A percentile compares a stretch with the other conserved stretches of the same genome.
Evolutionary conservation across 2,113 vertebrate genomes (phyloP).

Genomic region (Aepyceros melampus): DNA sequence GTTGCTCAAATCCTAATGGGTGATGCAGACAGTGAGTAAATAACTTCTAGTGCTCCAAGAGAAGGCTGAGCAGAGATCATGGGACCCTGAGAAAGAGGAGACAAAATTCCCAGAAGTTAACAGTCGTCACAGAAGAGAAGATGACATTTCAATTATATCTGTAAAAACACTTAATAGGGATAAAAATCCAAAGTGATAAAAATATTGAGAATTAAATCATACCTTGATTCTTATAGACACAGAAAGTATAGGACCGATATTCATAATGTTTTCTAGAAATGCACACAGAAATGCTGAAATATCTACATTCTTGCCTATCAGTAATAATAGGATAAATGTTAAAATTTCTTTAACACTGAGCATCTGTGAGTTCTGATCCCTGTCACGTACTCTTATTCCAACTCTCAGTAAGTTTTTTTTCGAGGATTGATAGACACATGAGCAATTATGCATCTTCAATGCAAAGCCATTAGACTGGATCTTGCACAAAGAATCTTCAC

Average conservation of each 20-base stretch:
- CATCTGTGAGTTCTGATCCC: background rate
- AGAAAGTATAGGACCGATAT: background rate
- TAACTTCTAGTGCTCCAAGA: background rate
- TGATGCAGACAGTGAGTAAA: background rate
- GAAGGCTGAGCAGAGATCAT: background rate
- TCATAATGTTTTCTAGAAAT: slow-evolving; percentile 37
- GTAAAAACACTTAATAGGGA: background rate
- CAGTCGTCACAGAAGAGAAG: background rate
- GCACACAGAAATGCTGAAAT: slow-evolving; percentile 7
- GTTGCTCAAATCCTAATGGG: background rate
- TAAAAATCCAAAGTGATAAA: background rate
- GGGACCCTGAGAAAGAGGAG: background rate
- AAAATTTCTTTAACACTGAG: slow-evolving; percentile 33
- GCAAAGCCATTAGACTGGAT: slow-evolving; percentile 27
- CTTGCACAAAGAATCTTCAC: background rate
- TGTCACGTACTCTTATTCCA: slow-evolving; percentile 35
- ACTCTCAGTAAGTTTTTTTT: slow-evolving; percentile 44
- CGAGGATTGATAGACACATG: slow-evolving; percentile 12
- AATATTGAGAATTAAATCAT: background rate
- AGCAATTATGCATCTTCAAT: slow-evolving; percentile 36
- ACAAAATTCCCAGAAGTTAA: background rate
- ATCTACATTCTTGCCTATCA: background rate
- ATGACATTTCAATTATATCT: slow-evolving; percentile 13
- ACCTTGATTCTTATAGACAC: background rate
- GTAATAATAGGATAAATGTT: slow-evolving; percentile 33